Evolutionary conservation across 2,888 invertebrate species (phyloP).

Genomic region (Campaea margaritaria): DNA sequence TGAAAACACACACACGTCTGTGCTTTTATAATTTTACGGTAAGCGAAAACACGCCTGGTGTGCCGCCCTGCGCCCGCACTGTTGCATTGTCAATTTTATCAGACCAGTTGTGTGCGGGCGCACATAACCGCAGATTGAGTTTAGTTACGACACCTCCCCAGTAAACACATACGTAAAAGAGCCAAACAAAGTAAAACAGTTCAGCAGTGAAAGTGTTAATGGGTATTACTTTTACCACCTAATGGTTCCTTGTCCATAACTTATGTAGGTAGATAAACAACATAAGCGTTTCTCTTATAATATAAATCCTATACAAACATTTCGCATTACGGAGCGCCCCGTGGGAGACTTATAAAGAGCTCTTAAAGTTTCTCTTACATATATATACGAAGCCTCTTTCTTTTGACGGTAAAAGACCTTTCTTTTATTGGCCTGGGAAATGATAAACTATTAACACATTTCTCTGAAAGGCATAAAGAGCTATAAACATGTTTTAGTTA

Average conservation of each 20-base stretch:
- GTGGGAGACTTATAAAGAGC: slow-evolving; percentile 49
- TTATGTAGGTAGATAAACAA: neutral
- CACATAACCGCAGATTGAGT: no score
- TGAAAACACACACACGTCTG: no score
- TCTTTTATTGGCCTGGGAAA: slow-evolving; percentile 47
- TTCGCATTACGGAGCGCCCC: slow-evolving; percentile 36
- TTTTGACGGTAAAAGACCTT: slow-evolving; percentile 51
- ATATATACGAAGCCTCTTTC: slow-evolving; percentile 43
- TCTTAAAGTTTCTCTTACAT: slow-evolving; percentile 47
- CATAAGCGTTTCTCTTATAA: slow-evolving; percentile 15
- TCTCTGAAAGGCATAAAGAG: slow-evolving; percentile 32
- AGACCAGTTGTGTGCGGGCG: no score
- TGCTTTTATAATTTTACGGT: no score
- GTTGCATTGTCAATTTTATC: no score
- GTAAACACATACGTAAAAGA: no score
- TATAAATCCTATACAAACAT: slow-evolving; percentile 38
- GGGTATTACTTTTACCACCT: neutral
- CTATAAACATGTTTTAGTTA: slow-evolving; percentile 14
- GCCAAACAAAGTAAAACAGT: no score
- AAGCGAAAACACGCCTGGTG: no score
- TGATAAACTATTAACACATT: slow-evolving; percentile 38
- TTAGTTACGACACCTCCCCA: no score
- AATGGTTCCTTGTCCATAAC: slow-evolving; percentile 1
- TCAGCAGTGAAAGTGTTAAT: no score
- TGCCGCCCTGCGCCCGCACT: no score